Evolutionary conservation across 2,113 vertebrate genomes (phyloP), one percentile per base, ranked within the genome.

Genomic region (Thamnophis sirtalis): DNA sequence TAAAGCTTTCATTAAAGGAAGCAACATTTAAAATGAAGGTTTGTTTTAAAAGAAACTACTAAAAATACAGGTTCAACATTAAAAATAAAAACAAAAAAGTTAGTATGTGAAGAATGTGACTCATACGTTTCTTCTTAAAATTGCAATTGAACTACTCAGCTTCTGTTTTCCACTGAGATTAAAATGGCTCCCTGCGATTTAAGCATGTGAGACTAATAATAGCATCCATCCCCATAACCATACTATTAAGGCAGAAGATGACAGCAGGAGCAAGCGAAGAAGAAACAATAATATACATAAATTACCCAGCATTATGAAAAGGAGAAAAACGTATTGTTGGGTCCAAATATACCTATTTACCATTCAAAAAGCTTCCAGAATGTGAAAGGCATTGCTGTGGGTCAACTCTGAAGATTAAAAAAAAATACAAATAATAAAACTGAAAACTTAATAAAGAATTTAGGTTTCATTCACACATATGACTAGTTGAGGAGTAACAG

Each of bases 161-260:
- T 96, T 54, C 56, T 54, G 91, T 95, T 96, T 60, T 96, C 84
- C 88, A 93, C 58, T 88, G 92, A 93, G 88, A 94, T 93, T 89
- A 93, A 92, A 95, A 96, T 93, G 90, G 49, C 56, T 94, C 93
- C 53, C 91, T 91, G 49, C 28, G 56, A 92, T 94, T 90, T 89
- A 96, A 97, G 92, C 92, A 94, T 93, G 87, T 91, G 95, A 94
- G 68, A 92, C 92, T 95, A 97, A 91, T 93, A 97, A 96, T 86
- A 95, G 54, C 93, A 96, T 96, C 86, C 89, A 93, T 95, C 51
- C 80, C 95, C 94, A 95, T 93, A 96, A 96, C 89, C 93, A 48
- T 96, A 91, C 56, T 92, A 94, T 96, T 92, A 85, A 97, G 90
- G 95, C 80, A 94, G 51, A 88, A 86, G 92, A 96, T 93, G 95